Base-by-base conservation (phyloP, 2,797 vertebrate species). In the Austrolebias charrua region DNA sequence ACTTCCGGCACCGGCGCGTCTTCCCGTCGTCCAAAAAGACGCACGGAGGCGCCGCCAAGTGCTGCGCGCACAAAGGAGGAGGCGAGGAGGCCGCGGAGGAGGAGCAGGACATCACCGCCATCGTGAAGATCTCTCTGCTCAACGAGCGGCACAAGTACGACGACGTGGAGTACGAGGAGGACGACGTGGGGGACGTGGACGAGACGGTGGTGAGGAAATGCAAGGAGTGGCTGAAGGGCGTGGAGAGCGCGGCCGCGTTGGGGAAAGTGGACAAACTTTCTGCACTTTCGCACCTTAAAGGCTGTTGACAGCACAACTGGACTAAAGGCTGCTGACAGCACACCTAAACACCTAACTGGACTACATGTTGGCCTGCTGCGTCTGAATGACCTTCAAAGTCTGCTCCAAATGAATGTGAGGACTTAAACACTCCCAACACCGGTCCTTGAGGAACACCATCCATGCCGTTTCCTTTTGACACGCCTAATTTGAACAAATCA, bases 161-260 rank as follows among this genome's bases (percentile, higher is more conserved):
- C 64, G 96, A 97, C 53, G 95, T 94, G 83, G 96, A 97, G 81
- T 94, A 96, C 42, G 95, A 97, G 69, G 96, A 95, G 16, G 95
- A 95, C 79, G 93, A 93, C 4, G 92, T n/a, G n/a, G n/a, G 81
- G 5, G 87, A 92, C 12, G 86, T 90, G 76, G 95, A 96, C 38
- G 95, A 96, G 83, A 94, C 92, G 0, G 93, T 97, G 24, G 91
- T 97, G 67, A 93, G 95, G 66, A 97, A 93, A 71, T 98, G 96
- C 71, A 95, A 94, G 62, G 96, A 97, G 83, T 98, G 96, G 96
- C 93, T 98, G 45, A 94, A 94, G n/a, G 96, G 95, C 1, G 95
- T 98, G 12, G 95, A 98, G 79, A 94, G 89, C 13, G 95, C 96
- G 1, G 89, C 94, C 0, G 90, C 92, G 42, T 88, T 94, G 47